These are phyloP conservation scores for Aethina tumida DNA, from an alignment of 1,140 invertebrate species.

Conservation along the genomic window DNA sequence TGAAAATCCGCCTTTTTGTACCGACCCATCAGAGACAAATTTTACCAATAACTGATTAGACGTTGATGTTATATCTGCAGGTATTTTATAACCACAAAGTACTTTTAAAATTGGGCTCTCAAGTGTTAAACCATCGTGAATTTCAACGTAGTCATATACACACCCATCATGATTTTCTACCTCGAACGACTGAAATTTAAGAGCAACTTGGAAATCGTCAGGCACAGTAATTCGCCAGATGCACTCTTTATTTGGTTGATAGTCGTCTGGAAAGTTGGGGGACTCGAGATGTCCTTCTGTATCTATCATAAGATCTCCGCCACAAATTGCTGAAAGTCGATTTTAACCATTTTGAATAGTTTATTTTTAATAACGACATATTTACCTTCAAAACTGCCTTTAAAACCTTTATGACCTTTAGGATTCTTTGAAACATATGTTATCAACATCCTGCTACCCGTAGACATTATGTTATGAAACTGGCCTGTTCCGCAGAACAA, in stretches of 20 bases:
- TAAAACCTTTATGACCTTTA: slow-evolving; percentile 63
- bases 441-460: slow-evolving; percentile 71
- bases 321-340: slow-evolving; percentile 71
- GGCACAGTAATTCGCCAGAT: slow-evolving; percentile 90
- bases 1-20: slow-evolving; percentile 93
- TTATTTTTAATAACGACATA: no score
- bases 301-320: slow-evolving; percentile 65
- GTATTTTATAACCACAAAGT: slow-evolving; percentile 91
- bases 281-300: slow-evolving; percentile 78
- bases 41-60: slow-evolving; percentile 85
- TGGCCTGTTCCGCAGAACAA: slow-evolving; percentile 76
- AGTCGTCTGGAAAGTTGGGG: slow-evolving; percentile 95
- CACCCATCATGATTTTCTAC: slow-evolving; percentile 97
- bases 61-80: slow-evolving; percentile 75
- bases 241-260: slow-evolving; percentile 90
- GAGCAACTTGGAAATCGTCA: slow-evolving; percentile 71
- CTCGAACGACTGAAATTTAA: slow-evolving; percentile 73
- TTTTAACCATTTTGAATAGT: no score
- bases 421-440: slow-evolving; percentile 64
- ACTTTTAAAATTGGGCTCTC: slow-evolving; percentile 77
- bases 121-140: slow-evolving; percentile 65
- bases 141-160: slow-evolving; percentile 91
- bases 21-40: slow-evolving; percentile 92
- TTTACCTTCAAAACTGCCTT: slow-evolving; percentile 66
- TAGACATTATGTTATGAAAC: slow-evolving; percentile 61